phyloP scores from a whole-genome alignment of 2,888 invertebrate genomes.

The Tupiocoris notatus region DNA sequence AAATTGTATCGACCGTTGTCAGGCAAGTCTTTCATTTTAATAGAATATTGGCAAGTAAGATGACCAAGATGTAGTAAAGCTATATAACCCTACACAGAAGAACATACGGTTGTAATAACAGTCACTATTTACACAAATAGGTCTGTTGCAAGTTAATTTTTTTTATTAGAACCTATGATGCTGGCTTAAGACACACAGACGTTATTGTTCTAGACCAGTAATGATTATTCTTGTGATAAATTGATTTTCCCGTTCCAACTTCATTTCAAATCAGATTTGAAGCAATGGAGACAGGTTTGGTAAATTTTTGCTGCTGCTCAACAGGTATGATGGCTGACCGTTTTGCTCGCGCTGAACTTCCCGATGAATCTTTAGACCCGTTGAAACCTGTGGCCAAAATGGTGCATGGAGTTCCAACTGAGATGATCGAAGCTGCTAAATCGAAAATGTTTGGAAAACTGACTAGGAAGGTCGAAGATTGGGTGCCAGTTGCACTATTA shows the following conservation, averaged over 20 bases:
- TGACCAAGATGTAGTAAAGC: too few relatives aligned
- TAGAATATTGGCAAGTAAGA: too few relatives aligned
- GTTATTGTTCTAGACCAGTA: too few relatives aligned
- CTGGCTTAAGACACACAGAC: too few relatives aligned
- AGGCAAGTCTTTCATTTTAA: not conserved
- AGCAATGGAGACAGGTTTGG: not conserved
- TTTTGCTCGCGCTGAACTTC: slow-evolving; percentile 63
- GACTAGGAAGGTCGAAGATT: slow-evolving; percentile 66
- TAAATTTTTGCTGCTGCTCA: not conserved
- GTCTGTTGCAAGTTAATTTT: too few relatives aligned
- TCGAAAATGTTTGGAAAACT: slow-evolving; percentile 74
- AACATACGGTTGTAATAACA: too few relatives aligned
- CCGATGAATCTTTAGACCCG: slow-evolving; percentile 56
- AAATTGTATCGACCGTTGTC: slow-evolving; percentile 67
- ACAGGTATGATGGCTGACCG: slow-evolving; percentile 57
- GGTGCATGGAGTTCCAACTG: not conserved
- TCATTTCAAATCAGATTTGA: not conserved
- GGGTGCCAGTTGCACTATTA: slow-evolving; percentile 80
- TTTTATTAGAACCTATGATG: too few relatives aligned
- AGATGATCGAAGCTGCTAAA: slow-evolving; percentile 62
- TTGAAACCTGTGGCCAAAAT: slow-evolving; percentile 50
- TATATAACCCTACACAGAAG: too few relatives aligned
- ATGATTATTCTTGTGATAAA: too few relatives aligned
- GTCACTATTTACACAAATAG: too few relatives aligned
- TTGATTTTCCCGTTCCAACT: too few relatives aligned